These are phyloP conservation scores for Notospermus geniculatus DNA, from an alignment of 1,140 invertebrate genomes.

Conservation along the genomic window DNA sequence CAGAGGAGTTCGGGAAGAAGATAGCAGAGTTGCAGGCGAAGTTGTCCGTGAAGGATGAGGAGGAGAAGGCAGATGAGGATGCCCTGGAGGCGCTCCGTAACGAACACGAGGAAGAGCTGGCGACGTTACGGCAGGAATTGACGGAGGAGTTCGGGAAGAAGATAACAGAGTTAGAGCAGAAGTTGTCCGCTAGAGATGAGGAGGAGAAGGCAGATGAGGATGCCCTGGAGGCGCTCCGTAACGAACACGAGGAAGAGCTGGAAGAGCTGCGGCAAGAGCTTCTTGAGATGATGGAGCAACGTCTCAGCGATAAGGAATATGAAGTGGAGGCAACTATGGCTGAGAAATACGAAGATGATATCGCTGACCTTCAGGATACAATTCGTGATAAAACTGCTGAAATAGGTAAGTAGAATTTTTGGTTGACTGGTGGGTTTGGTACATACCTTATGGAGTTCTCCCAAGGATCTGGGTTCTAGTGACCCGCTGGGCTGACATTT, in stretches of 20 bases:
- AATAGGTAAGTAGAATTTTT: too few relatives aligned
- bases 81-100: background rate
- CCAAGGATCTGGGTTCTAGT: too few relatives aligned
- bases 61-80: background rate
- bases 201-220: background rate
- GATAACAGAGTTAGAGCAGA: background rate
- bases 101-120: too few relatives aligned
- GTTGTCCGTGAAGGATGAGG: background rate
- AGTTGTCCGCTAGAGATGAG: background rate
- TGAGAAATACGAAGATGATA: too few relatives aligned
- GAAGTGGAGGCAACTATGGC: too few relatives aligned
- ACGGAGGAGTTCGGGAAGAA: background rate
- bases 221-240: background rate
- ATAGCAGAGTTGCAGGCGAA: background rate
- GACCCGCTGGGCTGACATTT: too few relatives aligned
- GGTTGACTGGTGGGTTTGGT: too few relatives aligned
- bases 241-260: slow-evolving; percentile 3
- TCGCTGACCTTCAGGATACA: too few relatives aligned
- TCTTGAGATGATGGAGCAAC: background rate
- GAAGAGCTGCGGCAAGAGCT: slow-evolving; percentile 2
- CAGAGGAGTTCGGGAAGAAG: background rate
- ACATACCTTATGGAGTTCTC: too few relatives aligned
- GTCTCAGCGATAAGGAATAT: too few relatives aligned
- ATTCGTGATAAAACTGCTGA: too few relatives aligned
- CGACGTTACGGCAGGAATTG: too few relatives aligned